phyloP scores from a whole-genome alignment of 2,113 vertebrate genomes.

The Damaliscus lunatus region DNA sequence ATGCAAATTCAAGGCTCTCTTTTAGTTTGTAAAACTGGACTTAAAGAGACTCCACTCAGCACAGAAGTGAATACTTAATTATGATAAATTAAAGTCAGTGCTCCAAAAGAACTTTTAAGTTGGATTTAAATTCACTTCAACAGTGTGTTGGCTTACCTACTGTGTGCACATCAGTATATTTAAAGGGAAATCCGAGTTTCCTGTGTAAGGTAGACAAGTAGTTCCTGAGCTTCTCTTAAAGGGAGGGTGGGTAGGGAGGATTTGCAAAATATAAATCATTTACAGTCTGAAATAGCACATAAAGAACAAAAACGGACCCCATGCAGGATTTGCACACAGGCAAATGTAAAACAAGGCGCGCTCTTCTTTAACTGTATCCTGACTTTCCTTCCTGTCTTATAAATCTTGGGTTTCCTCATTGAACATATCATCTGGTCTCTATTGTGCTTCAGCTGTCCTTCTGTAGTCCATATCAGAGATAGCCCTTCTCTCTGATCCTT shows the following conservation, averaged over 20 bases:
- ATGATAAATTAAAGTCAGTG: background rate
- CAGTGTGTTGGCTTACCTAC: background rate
- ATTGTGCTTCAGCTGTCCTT: background rate
- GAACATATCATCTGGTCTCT: background rate
- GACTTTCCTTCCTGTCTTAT: background rate
- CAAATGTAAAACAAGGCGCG: background rate
- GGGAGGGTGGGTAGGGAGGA: background rate
- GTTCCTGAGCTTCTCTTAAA: background rate
- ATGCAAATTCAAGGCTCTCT: background rate
- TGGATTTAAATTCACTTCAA: background rate
- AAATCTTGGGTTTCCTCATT: background rate
- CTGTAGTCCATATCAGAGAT: background rate
- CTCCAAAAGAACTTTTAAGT: conserved; percentile 13
- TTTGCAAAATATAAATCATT: background rate
- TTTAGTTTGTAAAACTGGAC: background rate
- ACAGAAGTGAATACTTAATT: background rate
- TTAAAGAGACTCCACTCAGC: background rate
- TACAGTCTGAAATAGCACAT: background rate
- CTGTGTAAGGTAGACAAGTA: background rate
- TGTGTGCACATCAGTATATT: background rate
- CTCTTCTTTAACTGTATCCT: background rate
- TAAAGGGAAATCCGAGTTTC: background rate
- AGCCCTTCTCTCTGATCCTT: background rate
- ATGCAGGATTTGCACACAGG: background rate
- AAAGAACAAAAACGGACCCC: background rate